Evolutionary conservation across 2,113 vertebrate species (phyloP), one percentile per base, ranked within the genome.

Genomic region (Calypte anna): DNA sequence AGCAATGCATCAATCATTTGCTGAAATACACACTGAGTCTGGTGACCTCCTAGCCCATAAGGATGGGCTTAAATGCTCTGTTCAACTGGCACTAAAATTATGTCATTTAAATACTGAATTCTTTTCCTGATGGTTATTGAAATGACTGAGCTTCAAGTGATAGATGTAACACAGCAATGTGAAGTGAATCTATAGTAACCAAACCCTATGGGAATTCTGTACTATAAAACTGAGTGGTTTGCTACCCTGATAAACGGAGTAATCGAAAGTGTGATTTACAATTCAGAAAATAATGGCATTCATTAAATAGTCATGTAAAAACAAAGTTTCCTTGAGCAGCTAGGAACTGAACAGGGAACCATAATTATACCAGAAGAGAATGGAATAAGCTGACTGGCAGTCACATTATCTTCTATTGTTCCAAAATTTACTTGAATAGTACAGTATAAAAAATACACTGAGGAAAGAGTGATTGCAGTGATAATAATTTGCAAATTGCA

Each of bases 191-290:
- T 76, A 22, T 64, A 73, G 76, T 31, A 44, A 82, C 69, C 59
- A 77, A 58, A 51, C 31, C 31, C 67, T 82, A 28, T 28, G 67
- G 36, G 55, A 88, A 88, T 93, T 82, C 30, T 75, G 28, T 57
- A 57, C 62, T 51, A 31, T 72, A 75, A 84, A 87, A 92, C 16
- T 18, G 9, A 93, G 50, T 33, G 38, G n/a, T 77, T 93, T 93
- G 70, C 31, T 33, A 58, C n/a, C 33, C 33, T 59, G 46, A 59
- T 46, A 90, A 85, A 46, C n/a, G 19, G 54, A 72, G 40, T 87
- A 94, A 93, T 27, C 87, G 31, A 91, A 84, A 77, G 82, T 31
- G 19, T 30, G 61, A 48, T 86, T 70, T 66, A 48, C 86, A 92
- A 91, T 79, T 82, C 14, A 43, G 27, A 69, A 90, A 92, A 51